Evolutionary conservation across 2,113 vertebrate genomes (phyloP).

Genomic region (Todiramphus saurophagus): DNA sequence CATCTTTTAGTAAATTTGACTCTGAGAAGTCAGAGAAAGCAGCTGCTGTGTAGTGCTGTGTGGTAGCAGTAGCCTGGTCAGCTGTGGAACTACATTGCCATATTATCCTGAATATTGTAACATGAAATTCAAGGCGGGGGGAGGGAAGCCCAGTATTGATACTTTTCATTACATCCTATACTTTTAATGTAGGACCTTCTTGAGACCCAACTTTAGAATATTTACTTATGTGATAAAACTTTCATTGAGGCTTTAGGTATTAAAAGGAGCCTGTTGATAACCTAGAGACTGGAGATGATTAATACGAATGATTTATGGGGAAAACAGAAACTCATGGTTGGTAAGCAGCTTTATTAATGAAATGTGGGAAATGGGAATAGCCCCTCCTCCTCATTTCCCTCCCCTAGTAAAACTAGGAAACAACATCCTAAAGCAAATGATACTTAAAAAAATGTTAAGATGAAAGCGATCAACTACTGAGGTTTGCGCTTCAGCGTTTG

Average conservation of each 20-base stretch:
- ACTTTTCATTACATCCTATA: neutral
- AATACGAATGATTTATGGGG: constrained; percentile 1
- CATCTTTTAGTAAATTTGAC: neutral
- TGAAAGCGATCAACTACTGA: neutral
- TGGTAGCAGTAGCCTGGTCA: neutral
- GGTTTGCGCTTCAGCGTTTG: neutral
- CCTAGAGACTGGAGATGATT: neutral
- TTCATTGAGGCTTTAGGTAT: neutral
- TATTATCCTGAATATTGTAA: neutral
- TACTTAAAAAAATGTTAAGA: neutral
- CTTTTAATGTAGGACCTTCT: neutral
- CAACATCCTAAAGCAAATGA: neutral
- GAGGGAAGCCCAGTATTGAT: neutral
- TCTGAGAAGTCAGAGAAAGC: neutral
- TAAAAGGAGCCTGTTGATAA: neutral
- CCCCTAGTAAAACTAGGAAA: constrained; percentile 10
- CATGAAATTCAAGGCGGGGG: neutral
- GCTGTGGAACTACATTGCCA: accelerated
- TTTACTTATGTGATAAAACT: neutral
- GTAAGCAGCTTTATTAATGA: constrained; percentile 46
- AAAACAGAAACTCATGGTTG: neutral
- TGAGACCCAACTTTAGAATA: neutral
- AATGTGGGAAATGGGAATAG: constrained; percentile 27
- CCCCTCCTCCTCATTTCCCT: neutral
- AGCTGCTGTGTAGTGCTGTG: accelerated